A percentile compares a stretch with the other conserved stretches of the same genome.
These are phyloP conservation scores for Knipowitschia caucasica DNA, from an alignment of 2,797 vertebrate species.

Conservation along the genomic window DNA sequence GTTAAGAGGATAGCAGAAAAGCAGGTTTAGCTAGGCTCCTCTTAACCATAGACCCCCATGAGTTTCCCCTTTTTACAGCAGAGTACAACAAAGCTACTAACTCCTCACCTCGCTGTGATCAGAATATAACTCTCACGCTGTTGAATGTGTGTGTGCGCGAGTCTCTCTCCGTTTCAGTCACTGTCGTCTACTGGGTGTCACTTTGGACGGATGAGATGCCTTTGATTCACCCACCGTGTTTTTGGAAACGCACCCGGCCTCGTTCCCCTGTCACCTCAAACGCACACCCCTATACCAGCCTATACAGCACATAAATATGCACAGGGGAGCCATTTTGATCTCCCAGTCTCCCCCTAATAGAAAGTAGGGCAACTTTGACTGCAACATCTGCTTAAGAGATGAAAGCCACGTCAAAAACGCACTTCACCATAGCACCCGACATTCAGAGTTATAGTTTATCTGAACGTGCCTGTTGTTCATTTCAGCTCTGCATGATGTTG, in stretches of 20 bases:
- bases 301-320: slow-evolving; percentile 33
- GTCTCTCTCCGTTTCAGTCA: slow-evolving; percentile 51
- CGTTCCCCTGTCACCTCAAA: slow-evolving; percentile 65
- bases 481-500: slow-evolving; percentile 73
- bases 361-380: slow-evolving; percentile 76
- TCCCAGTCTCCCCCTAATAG: slow-evolving; percentile 61
- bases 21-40: slow-evolving; percentile 56
- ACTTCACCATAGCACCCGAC: slow-evolving; percentile 61
- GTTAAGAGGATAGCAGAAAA: slow-evolving; percentile 56
- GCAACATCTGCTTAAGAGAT: slow-evolving; percentile 63
- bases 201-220: slow-evolving; percentile 64
- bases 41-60: slow-evolving; percentile 53
- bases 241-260: slow-evolving; percentile 56
- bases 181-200: slow-evolving; percentile 64
- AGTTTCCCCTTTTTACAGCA: slow-evolving; percentile 47
- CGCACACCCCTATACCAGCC: slow-evolving; percentile 20
- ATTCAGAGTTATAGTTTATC: slow-evolving; percentile 59
- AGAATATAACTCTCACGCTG: slow-evolving; percentile 43
- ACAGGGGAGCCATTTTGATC: slow-evolving; percentile 66
- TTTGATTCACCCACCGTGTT: slow-evolving; percentile 63
- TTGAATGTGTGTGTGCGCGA: slow-evolving; percentile 13
- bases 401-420: slow-evolving; percentile 69
- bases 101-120: slow-evolving; percentile 53
- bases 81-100: slow-evolving; percentile 58
- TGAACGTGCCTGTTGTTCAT: slow-evolving; percentile 67